Conservation (phyloP, 2,797 vertebrate species). For the Furcifer pardalis region DNA sequence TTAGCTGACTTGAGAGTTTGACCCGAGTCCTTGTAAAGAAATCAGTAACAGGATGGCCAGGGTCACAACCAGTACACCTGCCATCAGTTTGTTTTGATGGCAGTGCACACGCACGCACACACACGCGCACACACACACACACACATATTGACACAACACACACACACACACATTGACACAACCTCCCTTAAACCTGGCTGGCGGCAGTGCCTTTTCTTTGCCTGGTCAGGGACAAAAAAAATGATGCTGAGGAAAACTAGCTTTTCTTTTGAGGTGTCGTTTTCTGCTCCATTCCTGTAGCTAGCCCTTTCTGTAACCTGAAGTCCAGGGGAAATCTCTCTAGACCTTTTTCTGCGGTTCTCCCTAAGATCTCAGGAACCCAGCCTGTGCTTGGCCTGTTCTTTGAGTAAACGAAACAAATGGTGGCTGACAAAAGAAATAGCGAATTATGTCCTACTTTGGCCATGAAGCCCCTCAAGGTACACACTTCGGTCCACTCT, state of each 20-base stretch:
- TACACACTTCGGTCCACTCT: not conserved
- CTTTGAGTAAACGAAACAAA: slow-evolving; percentile 14
- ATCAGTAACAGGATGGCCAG: not conserved
- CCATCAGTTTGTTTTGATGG: not conserved
- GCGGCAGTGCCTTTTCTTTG: slow-evolving; percentile 17
- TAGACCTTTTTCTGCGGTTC: not conserved
- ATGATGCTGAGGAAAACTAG: slow-evolving; percentile 62
- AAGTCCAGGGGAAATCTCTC: not conserved
- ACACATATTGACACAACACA: not conserved
- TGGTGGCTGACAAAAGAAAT: not conserved
- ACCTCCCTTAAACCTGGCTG: not conserved
- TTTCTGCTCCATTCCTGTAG: slow-evolving; percentile 24
- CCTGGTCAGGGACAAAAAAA: not conserved
- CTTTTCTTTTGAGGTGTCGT: slow-evolving; percentile 68
- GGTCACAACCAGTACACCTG: not conserved
- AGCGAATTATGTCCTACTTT: not conserved
- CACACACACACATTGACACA: too few species aligned
- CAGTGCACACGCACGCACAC: not conserved
- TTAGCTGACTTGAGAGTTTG: not conserved
- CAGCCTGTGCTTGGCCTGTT: not conserved
- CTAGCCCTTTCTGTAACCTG: slow-evolving; percentile 7
- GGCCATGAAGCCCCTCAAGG: not conserved
- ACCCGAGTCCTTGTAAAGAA: not conserved
- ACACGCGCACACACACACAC: too few species aligned
- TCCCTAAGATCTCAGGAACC: not conserved